phyloP scores from a whole-genome alignment of 2,888 invertebrate species.

The Drosophila atripex region DNA sequence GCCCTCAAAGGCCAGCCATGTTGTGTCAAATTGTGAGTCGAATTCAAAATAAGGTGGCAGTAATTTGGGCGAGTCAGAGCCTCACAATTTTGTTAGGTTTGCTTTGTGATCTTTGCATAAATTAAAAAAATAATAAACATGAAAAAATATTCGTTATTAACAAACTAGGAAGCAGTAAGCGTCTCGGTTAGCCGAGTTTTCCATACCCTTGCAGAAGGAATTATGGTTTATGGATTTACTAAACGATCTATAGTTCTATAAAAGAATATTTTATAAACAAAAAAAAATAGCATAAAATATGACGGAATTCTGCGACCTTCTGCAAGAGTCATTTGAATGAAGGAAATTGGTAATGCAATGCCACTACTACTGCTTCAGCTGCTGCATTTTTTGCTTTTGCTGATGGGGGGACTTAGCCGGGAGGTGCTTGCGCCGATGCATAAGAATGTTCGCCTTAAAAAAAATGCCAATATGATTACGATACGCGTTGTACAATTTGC shows the following conservation, averaged over 20 bases:
- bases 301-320: slow-evolving; percentile 12
- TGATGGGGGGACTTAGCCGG: slow-evolving; percentile 39
- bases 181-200: slow-evolving; percentile 18
- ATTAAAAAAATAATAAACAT: slow-evolving; percentile 36
- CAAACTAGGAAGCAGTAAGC: slow-evolving; percentile 27
- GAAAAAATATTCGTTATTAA: slow-evolving; percentile 33
- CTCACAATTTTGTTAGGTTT: slow-evolving; percentile 67
- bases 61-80: slow-evolving; percentile 40
- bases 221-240: not conserved
- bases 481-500: slow-evolving; percentile 23
- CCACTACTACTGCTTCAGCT: slow-evolving; percentile 47
- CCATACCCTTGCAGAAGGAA: slow-evolving; percentile 25
- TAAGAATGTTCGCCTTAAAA: slow-evolving; percentile 49
- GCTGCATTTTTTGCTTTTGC: slow-evolving; percentile 19
- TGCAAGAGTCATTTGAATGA: slow-evolving; percentile 21
- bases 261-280: not conserved
- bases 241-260: too few species aligned
- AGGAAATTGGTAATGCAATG: slow-evolving; percentile 44
- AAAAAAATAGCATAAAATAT: slow-evolving; percentile 1
- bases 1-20: slow-evolving; percentile 25
- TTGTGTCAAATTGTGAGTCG: slow-evolving; percentile 54
- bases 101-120: slow-evolving; percentile 73
- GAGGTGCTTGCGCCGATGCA: slow-evolving; percentile 59
- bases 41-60: slow-evolving; percentile 51
- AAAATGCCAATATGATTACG: slow-evolving; percentile 61